Percentiles rank a stretch among this genome's conserved stretches.
Conservation (phyloP, 2,797 vertebrate genomes). For the Phalanger gymnotis region DNA sequence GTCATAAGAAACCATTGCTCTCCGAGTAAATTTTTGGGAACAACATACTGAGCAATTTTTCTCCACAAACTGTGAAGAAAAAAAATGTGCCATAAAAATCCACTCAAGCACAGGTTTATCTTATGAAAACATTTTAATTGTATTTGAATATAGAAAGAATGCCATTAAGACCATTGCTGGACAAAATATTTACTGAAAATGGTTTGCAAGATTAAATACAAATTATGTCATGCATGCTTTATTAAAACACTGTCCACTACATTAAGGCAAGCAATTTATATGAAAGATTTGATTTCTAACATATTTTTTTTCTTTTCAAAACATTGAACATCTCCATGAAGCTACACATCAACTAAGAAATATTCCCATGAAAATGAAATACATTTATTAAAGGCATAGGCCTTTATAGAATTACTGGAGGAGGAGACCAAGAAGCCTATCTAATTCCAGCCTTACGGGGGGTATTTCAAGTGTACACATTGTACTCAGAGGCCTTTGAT, state of each 20-base stretch:
- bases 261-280: conserved; percentile 64
- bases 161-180: conserved; percentile 50
- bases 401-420: conserved; percentile 65
- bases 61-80: conserved; percentile 36
- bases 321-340: conserved; percentile 54
- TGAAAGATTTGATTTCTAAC: conserved; percentile 74
- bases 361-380: conserved; percentile 67
- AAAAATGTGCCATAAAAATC: conserved; percentile 45
- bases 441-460: conserved; percentile 73
- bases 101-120: not conserved
- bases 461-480: conserved; percentile 65
- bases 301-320: conserved; percentile 66
- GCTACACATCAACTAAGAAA: conserved; percentile 43
- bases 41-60: conserved; percentile 1
- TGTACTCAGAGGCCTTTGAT: conserved; percentile 70
- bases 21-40: not conserved
- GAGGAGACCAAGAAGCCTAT: conserved; percentile 64
- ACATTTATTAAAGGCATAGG: conserved; percentile 58
- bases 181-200: conserved; percentile 69
- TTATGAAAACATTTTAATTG: conserved; percentile 32
- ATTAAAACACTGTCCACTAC: conserved; percentile 40
- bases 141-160: conserved; percentile 38
- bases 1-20: conserved; percentile 27
- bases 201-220: conserved; percentile 61
- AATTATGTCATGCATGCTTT: conserved; percentile 61